phyloP scores from a whole-genome alignment of 2,797 vertebrate genomes.

The Cirrhinus molitorella region DNA sequence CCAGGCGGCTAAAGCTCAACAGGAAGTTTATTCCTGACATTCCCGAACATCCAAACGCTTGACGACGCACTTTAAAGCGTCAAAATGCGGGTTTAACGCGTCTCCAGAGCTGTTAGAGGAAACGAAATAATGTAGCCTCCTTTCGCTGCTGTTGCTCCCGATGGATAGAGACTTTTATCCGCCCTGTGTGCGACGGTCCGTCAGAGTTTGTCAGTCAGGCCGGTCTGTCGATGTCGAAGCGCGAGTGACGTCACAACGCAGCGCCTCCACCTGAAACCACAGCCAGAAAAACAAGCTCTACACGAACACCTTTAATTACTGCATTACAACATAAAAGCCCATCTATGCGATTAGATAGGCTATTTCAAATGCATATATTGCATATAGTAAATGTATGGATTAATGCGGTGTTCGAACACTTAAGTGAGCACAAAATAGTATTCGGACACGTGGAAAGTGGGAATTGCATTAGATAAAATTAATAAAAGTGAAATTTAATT shows the following conservation, averaged over 20 bases:
- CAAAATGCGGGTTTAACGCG: background rate
- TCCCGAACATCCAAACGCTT: background rate
- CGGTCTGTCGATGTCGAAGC: background rate
- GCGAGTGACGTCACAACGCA: background rate
- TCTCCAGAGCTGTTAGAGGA: background rate
- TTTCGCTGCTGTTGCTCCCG: background rate
- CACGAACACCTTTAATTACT: background rate
- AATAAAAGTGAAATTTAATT: background rate
- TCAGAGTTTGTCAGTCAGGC: background rate
- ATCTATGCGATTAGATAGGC: no score
- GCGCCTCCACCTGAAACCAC: constrained; percentile 23
- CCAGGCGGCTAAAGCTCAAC: constrained; percentile 14
- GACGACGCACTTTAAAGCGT: background rate
- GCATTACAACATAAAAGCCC: background rate
- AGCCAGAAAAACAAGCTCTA: constrained; percentile 23
- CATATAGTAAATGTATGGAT: background rate
- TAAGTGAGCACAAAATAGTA: background rate
- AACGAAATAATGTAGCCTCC: fast-evolving
- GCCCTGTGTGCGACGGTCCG: background rate
- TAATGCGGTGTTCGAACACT: background rate
- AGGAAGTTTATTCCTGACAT: constrained; percentile 31
- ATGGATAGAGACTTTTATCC: background rate
- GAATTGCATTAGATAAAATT: background rate
- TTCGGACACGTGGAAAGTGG: background rate
- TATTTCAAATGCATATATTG: background rate